Percentiles rank a stretch among this genome's conserved stretches.
Evolutionary conservation across 92 coral and sea anemone genomes (phyloP).

Genomic region (Heteractis magnifica): DNA sequence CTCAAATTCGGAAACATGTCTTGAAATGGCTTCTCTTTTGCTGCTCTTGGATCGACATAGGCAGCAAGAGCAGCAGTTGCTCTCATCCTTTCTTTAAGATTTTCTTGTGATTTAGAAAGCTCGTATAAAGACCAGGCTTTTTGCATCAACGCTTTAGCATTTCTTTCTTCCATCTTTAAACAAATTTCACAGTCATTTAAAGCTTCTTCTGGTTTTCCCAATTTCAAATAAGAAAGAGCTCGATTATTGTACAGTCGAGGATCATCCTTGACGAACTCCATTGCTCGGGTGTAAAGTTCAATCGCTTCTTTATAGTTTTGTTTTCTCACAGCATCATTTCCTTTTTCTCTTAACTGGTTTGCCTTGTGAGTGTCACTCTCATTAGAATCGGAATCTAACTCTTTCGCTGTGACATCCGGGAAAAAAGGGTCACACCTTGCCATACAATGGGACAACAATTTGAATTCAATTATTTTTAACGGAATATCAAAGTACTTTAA

Average conservation of each 20-base stretch:
- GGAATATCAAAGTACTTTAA: constrained; percentile 60
- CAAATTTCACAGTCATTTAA: constrained; percentile 68
- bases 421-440: neutral
- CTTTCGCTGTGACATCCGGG: neutral
- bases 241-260: constrained; percentile 52
- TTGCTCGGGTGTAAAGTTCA: constrained; percentile 45
- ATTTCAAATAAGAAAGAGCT: constrained; percentile 66
- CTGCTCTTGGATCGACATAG: constrained; percentile 38
- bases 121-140: constrained; percentile 78
- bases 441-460: constrained; percentile 67
- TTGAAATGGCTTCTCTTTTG: constrained; percentile 12
- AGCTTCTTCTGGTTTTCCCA: constrained; percentile 53
- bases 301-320: constrained; percentile 44
- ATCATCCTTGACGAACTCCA: constrained; percentile 34
- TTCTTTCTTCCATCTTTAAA: constrained; percentile 37
- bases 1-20: constrained; percentile 41
- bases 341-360: constrained; percentile 49
- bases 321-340: constrained; percentile 59
- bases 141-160: constrained; percentile 62
- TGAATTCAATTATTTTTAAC: constrained; percentile 40
- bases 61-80: constrained; percentile 62
- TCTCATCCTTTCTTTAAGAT: constrained; percentile 20
- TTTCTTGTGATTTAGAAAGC: constrained; percentile 29
- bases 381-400: neutral
- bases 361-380: constrained; percentile 13